Evolutionary conservation across 2,113 vertebrate species (phyloP), one percentile per base, ranked within the genome.

Genomic region (Neofelis nebulosa): DNA sequence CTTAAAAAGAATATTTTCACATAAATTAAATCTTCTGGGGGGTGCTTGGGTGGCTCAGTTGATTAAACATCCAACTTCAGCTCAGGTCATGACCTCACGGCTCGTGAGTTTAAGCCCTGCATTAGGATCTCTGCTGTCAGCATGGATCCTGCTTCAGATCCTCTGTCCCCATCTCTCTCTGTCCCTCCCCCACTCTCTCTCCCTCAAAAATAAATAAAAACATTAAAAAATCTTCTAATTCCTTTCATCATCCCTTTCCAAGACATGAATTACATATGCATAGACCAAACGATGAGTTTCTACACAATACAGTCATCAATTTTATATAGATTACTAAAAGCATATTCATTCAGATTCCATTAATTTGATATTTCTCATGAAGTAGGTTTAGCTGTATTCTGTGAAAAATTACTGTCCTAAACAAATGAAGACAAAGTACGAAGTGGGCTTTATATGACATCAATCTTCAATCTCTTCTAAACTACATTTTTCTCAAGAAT

Each of bases 371-470:
- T 65, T 94, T 97, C 65, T 92, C 33, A 69, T 83, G 71, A 97
- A 83, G 31, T 18, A 55, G 52, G 25, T 66, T 92, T 73, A 85
- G 0, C 50, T 68, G 1, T 57, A 48, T 55, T 57, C 50, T 66
- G 19, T 90, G 80, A n/a, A 83, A 80, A 83, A 94, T 11, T 33
- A 15, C 57, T 81, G 19, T 71, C 45, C 45, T 88, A 92, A 94
- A n/a, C 66, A 97, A 91, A 95, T 91, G 66, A 97, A 97, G 65
- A 65, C 89, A 94, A 92, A 97, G 23, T 81, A 38, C 69, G 33
- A 88, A 87, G 57, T 57, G 6, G 21, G 48, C 50, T 31, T 48
- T 16, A 78, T 23, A 82, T 85, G 61, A 33, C 33, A 65, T 45
- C 27, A 78, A 14, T 83, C 61, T 71, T 95, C 25, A 68, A 48